phyloP scores from a whole-genome alignment of 2,888 invertebrate species.

The Noctua fimbriata region DNA sequence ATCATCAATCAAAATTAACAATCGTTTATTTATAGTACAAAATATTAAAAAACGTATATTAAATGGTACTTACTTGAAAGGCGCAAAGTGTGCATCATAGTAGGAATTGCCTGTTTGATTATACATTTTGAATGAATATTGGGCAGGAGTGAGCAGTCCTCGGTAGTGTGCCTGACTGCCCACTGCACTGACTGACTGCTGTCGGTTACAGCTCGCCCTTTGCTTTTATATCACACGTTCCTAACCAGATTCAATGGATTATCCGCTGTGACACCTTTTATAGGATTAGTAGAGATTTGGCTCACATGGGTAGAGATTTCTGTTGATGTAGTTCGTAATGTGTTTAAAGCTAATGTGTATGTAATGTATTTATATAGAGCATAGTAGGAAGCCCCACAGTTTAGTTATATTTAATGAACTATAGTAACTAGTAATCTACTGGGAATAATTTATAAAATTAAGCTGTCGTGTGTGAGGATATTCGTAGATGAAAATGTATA shows the following conservation, averaged over 20 bases:
- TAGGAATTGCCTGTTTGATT: conserved; percentile 81
- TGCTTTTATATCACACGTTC: conserved; percentile 81
- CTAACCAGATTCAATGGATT: conserved; percentile 86
- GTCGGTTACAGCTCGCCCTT: conserved; percentile 43
- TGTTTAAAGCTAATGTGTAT: conserved; percentile 46
- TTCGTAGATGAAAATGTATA: background rate
- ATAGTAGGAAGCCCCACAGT: conserved; percentile 65
- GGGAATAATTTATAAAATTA: background rate
- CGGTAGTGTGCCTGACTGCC: conserved; percentile 81
- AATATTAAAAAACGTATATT: background rate
- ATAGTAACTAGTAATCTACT: background rate
- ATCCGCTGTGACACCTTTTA: conserved; percentile 83
- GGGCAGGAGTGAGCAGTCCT: conserved; percentile 85
- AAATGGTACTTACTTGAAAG: conserved; percentile 80
- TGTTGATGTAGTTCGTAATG: conserved; percentile 73
- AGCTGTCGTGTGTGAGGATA: background rate
- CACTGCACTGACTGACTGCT: conserved; percentile 89
- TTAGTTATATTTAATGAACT: background rate
- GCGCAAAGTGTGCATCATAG: conserved; percentile 84
- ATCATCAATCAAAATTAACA: background rate
- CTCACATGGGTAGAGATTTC: conserved; percentile 82
- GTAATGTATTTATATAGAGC: conserved; percentile 29
- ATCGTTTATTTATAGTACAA: background rate
- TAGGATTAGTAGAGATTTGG: conserved; percentile 85
- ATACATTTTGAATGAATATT: conserved; percentile 77